Conservation (phyloP, 2,797 vertebrate species). For the Megalops cyprinoides region DNA sequence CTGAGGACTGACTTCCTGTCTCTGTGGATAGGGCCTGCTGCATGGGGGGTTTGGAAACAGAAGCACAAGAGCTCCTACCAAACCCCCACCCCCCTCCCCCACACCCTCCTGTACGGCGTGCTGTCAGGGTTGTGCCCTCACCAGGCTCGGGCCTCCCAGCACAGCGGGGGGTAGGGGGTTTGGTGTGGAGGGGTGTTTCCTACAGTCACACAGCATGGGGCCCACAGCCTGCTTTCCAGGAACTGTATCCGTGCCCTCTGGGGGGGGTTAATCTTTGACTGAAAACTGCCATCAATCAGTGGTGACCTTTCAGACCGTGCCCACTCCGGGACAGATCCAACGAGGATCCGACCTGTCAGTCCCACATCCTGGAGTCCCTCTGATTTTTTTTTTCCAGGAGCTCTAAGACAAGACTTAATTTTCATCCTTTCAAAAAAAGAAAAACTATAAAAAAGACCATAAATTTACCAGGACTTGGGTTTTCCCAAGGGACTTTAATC, state of each 20-base stretch:
- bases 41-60: not conserved
- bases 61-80: too few relatives aligned
- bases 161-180: not conserved
- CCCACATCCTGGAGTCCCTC: not conserved
- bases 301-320: not conserved
- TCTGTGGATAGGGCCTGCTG: not conserved
- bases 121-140: not conserved
- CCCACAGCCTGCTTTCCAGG: not conserved
- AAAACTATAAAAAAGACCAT: too few relatives aligned
- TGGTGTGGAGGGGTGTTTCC: not conserved
- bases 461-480: not conserved
- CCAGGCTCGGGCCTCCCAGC: not conserved
- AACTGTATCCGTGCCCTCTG: not conserved
- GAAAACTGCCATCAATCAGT: not conserved
- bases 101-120: not conserved
- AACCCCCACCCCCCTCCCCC: too few relatives aligned
- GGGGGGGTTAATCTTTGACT: not conserved
- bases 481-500: not conserved
- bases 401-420: not conserved
- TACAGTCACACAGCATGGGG: not conserved
- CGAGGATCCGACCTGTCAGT: not conserved
- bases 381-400: not conserved
- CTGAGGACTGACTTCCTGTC: slow-evolving; percentile 10
- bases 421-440: not conserved
- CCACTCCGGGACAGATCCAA: not conserved